Conservation (phyloP, 1,140 invertebrate species). For the Piezodorus guildinii region DNA sequence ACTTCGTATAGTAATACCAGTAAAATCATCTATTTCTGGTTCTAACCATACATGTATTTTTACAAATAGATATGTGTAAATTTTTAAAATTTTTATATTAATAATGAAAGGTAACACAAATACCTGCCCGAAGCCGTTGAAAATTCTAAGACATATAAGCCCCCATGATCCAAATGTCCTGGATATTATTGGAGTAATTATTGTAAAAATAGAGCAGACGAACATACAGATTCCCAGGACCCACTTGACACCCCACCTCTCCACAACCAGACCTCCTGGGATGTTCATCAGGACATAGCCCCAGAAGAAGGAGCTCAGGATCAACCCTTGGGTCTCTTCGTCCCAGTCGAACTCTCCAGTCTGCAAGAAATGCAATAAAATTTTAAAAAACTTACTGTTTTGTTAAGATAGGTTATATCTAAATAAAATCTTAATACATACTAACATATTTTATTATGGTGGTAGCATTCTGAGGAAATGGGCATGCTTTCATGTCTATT, state of each 20-base stretch:
- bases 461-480: too few species aligned
- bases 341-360: constrained; percentile 29
- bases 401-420: too few species aligned
- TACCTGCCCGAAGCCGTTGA: constrained; percentile 44
- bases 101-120: too few species aligned
- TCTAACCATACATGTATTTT: too few species aligned
- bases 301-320: constrained; percentile 57
- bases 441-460: too few species aligned
- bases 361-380: too few species aligned
- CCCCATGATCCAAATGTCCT: constrained; percentile 44
- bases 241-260: constrained; percentile 61
- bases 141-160: constrained; percentile 47
- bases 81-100: too few species aligned
- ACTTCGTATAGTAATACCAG: too few species aligned
- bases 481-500: constrained; percentile 28
- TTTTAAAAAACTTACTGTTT: too few species aligned
- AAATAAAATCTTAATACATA: too few species aligned
- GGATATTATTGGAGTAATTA: constrained; percentile 51
- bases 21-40: too few species aligned
- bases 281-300: constrained; percentile 61
- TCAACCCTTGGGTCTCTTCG: constrained; percentile 45
- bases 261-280: constrained; percentile 60
- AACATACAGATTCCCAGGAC: constrained; percentile 55
- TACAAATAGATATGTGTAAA: neutral
- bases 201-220: constrained; percentile 53